These are phyloP conservation scores for Ptilorrhoa leucosticta DNA, from an alignment of 2,113 vertebrate genomes.

Conservation along the genomic window DNA sequence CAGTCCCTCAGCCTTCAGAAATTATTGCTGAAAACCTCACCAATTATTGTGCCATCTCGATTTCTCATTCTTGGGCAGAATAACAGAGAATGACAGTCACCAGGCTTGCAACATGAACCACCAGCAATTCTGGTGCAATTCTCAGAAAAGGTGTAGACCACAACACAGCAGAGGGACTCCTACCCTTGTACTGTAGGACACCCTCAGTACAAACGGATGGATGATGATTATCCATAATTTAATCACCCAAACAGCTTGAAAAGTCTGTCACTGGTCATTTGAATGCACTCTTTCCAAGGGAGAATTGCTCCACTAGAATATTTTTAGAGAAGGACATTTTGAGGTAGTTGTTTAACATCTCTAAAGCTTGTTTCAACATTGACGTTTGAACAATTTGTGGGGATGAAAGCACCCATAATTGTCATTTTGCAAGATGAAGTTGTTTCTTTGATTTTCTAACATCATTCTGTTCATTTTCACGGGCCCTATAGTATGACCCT, in stretches of 20 bases:
- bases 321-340: background rate
- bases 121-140: background rate
- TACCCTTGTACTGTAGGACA: background rate
- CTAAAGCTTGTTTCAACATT: background rate
- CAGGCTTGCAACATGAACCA: background rate
- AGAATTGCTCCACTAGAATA: background rate
- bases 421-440: background rate
- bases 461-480: background rate
- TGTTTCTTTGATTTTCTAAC: constrained; percentile 3
- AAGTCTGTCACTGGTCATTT: background rate
- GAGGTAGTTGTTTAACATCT: background rate
- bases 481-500: background rate
- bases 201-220: background rate
- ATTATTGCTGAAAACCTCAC: background rate
- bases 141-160: background rate
- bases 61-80: background rate
- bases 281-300: background rate
- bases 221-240: background rate
- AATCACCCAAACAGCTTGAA: background rate
- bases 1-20: background rate
- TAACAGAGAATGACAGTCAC: background rate
- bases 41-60: background rate
- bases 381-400: background rate
- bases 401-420: background rate
- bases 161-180: background rate